Base-by-base conservation (phyloP, 2,888 invertebrate species). In the Drosophila flavopinicola region DNA sequence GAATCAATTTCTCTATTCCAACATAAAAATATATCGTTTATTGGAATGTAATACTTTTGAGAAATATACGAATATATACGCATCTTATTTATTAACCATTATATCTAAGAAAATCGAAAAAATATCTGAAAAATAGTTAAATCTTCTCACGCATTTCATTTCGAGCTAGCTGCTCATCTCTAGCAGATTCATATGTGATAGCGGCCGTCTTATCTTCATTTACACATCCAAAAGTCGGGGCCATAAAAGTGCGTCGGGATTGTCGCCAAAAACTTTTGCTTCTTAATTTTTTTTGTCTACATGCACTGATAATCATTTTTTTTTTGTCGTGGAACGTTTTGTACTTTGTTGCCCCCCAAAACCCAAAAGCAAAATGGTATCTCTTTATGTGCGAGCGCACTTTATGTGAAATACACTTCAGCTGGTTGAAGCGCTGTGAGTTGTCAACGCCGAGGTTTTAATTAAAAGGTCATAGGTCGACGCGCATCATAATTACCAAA, bases 251-350 rank as follows among this genome's bases (percentile, higher is more conserved):
- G 83, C 83, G 83, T 82, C 56, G 58, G 58, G 63, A 75, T 70
- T 86, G 82, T 78, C 78, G 60, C 63, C 63, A 47, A 79, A 83
- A 86, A 79, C 66, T 86, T 85, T 86, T 80, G 75, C 85, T 80
- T 86, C 86, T 54, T 63, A 66, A 66, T 58, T 48, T 58, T 61
- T 52, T 63, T 54, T 54, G 49, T 35, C 20, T 47, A 29, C 53
- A 52, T 56, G 61, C 65, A 74, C 61, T 61, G 85, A 73, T 77
- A 86, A 83, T 69, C 4, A 4, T 20, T 65, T 75, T 53, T 61
- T 20, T 47, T 17, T 48, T 41, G 5, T 27, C 5, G 11, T 17
- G 11, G 6, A 42, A 44, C 44, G 17, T 39, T 51, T 37, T 51
- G 39, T 30, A 49, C 69, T 60, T 67, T 67, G 60, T 60, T 67